Evolutionary conservation across 2,888 invertebrate genomes (phyloP).

Genomic region (Xestobium rufovillosum): DNA sequence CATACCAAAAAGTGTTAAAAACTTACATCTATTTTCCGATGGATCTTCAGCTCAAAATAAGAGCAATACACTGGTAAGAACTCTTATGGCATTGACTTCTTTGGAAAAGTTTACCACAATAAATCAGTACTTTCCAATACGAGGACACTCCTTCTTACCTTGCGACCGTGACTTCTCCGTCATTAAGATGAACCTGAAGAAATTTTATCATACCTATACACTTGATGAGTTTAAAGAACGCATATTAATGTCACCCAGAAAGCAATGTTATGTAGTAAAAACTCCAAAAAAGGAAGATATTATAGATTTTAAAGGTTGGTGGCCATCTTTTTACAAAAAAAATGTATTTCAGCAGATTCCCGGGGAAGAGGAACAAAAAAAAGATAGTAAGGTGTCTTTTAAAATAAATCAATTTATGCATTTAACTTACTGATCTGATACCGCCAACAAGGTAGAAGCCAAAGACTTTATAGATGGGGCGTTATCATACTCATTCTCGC

Average conservation of each 20-base stretch:
- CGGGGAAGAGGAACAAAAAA: constrained; percentile 1
- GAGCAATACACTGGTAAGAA: constrained; percentile 7
- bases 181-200: constrained; percentile 5
- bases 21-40: constrained; percentile 5
- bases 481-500: constrained; percentile 1
- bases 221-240: constrained; percentile 6
- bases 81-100: constrained; percentile 2
- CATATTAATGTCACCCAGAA: constrained; percentile 3
- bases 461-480: constrained; percentile 1
- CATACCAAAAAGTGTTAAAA: constrained; percentile 7
- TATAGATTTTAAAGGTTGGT: constrained; percentile 5
- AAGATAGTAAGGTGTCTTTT: constrained; percentile 2
- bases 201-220: constrained; percentile 7
- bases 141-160: constrained; percentile 4
- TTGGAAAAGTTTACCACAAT: constrained; percentile 8
- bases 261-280: constrained; percentile 5
- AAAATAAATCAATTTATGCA: constrained; percentile 2
- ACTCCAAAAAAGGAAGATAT: constrained; percentile 7
- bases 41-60: constrained; percentile 5
- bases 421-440: neutral
- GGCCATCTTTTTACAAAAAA: constrained; percentile 1
- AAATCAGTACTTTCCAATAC: constrained; percentile 8
- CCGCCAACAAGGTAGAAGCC: neutral
- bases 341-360: neutral
- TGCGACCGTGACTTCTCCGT: constrained; percentile 9